Conservation (phyloP, 2,113 vertebrate species). For the Equus przewalskii region DNA sequence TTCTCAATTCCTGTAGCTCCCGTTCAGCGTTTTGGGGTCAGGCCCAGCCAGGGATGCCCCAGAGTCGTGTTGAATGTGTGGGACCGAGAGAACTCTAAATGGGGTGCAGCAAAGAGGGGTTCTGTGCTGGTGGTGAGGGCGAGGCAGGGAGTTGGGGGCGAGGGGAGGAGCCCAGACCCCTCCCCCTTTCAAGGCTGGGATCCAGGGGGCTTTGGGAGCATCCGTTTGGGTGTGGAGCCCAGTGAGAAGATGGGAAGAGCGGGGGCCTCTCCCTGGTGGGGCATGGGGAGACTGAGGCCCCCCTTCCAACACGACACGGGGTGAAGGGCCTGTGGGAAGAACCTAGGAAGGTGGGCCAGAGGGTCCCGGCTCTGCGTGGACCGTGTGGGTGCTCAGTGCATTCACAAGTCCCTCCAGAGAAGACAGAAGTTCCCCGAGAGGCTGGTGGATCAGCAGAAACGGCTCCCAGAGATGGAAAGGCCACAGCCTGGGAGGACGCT, state of each 20-base stretch:
- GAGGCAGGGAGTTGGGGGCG: no score
- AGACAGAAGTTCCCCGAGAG: accelerated
- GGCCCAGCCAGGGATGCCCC: accelerated
- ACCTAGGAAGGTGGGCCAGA: accelerated
- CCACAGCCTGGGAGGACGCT: not conserved
- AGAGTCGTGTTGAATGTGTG: not conserved
- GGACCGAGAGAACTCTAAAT: accelerated
- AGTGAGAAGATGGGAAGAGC: not conserved
- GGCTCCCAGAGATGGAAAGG: not conserved
- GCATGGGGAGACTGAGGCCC: not conserved
- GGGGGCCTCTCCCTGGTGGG: not conserved
- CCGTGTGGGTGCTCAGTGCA: accelerated
- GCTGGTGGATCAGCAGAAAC: not conserved
- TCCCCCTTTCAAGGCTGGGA: no score
- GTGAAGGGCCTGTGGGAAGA: not conserved
- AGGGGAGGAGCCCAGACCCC: not conserved
- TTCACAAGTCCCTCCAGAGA: not conserved
- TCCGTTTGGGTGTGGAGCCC: accelerated
- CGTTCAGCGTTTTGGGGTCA: not conserved
- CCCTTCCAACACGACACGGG: accelerated
- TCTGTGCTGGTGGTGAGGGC: accelerated
- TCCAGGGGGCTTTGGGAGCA: not conserved
- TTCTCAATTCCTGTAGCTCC: not conserved
- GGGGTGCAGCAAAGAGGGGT: not conserved
- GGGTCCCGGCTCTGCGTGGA: not conserved